phyloP scores from a whole-genome alignment of 2,888 invertebrate species.

The Penaeus monodon region DNA sequence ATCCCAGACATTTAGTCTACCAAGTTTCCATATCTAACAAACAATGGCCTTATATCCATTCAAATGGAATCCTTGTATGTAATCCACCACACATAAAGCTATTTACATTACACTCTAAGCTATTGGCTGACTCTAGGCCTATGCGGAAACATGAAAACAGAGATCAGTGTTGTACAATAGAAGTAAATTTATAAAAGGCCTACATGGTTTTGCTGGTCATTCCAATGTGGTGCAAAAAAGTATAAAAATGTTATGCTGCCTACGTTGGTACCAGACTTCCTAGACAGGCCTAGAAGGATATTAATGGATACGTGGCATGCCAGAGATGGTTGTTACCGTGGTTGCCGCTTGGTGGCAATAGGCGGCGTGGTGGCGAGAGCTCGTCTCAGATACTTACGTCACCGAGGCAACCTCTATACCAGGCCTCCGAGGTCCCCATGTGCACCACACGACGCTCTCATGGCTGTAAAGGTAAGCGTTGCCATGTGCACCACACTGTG shows the following conservation, averaged over 20 bases:
- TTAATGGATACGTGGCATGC: slow-evolving; percentile 60
- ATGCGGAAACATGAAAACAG: slow-evolving; percentile 53
- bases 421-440: slow-evolving; percentile 47
- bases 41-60: slow-evolving; percentile 46
- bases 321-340: slow-evolving; percentile 51
- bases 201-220: slow-evolving; percentile 59
- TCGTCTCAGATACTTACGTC: slow-evolving; percentile 47
- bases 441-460: slow-evolving; percentile 35
- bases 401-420: slow-evolving; percentile 39
- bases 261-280: slow-evolving; percentile 53
- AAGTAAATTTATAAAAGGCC: slow-evolving; percentile 56
- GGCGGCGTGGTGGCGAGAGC: slow-evolving; percentile 35
- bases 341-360: slow-evolving; percentile 38
- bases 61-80: slow-evolving; percentile 43
- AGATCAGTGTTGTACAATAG: slow-evolving; percentile 50
- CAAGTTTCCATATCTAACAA: slow-evolving; percentile 44
- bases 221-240: slow-evolving; percentile 52
- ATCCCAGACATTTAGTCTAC: slow-evolving; percentile 55
- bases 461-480: slow-evolving; percentile 29
- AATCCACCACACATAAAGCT: slow-evolving; percentile 58
- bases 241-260: slow-evolving; percentile 50
- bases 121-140: slow-evolving; percentile 57
- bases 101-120: slow-evolving; percentile 58
- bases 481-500: slow-evolving; percentile 30
- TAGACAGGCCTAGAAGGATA: slow-evolving; percentile 62